A percentile compares a stretch with the other conserved stretches of the same genome.
Evolutionary conservation across 1,140 invertebrate genomes (phyloP).

Genomic region (Neodiprion virginianus): DNA sequence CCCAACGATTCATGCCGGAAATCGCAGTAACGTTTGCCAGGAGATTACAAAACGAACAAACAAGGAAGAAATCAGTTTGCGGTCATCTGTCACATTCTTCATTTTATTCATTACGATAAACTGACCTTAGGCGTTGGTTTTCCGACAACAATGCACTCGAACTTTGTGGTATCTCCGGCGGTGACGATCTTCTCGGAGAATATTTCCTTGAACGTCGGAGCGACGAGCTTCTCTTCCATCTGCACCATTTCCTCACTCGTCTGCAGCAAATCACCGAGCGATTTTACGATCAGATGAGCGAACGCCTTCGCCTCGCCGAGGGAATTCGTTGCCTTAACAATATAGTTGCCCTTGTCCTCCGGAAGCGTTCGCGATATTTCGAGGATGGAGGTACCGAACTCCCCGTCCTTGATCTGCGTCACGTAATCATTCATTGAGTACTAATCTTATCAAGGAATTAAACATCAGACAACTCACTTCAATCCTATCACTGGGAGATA

Average conservation of each 20-base stretch:
- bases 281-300: constrained; percentile 77
- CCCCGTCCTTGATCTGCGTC: constrained; percentile 56
- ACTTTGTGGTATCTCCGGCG: constrained; percentile 68
- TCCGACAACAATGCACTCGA: constrained; percentile 75
- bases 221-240: constrained; percentile 65
- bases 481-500: constrained; percentile 63
- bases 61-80: too few species aligned
- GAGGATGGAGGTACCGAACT: constrained; percentile 66
- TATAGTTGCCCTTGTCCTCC: constrained; percentile 79
- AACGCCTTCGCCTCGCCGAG: constrained; percentile 83
- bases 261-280: constrained; percentile 53
- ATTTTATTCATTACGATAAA: neutral
- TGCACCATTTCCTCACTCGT: constrained; percentile 57
- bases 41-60: too few species aligned
- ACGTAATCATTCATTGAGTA: neutral
- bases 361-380: constrained; percentile 65
- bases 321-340: constrained; percentile 74
- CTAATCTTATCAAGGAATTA: neutral
- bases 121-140: constrained; percentile 76
- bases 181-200: constrained; percentile 65
- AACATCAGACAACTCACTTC: constrained; percentile 48
- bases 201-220: constrained; percentile 72
- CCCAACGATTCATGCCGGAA: too few species aligned
- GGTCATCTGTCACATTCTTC: too few species aligned
- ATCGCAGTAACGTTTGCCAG: too few species aligned